Conservation (phyloP, 2,797 vertebrate species). For the Xerus rutilus region DNA sequence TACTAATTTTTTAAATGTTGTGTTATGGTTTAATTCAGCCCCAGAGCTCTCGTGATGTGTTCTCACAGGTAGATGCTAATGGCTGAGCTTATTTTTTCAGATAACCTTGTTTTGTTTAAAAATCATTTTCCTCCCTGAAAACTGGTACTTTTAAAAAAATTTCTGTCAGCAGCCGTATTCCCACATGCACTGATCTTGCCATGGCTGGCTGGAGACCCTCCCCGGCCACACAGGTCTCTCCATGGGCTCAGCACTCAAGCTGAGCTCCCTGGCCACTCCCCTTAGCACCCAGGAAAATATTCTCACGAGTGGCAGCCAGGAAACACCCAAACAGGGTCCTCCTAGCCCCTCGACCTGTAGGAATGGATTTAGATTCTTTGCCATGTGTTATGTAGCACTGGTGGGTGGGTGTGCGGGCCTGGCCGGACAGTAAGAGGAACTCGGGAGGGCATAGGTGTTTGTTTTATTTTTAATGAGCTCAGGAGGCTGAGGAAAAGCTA, state of each 20-base stretch:
- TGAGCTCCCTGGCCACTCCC: background rate
- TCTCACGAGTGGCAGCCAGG: background rate
- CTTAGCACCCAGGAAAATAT: background rate
- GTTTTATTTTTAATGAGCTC: slow-evolving; percentile 76
- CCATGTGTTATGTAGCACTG: no score
- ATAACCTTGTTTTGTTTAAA: slow-evolving; percentile 41
- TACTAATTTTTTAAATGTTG: background rate
- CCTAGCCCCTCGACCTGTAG: background rate
- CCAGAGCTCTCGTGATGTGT: background rate
- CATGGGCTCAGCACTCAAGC: background rate
- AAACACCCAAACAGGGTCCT: background rate
- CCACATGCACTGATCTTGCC: background rate
- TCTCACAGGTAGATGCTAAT: background rate
- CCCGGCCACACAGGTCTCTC: background rate
- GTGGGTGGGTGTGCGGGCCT: background rate
- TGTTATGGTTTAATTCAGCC: background rate
- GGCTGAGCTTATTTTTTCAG: background rate
- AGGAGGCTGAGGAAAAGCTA: slow-evolving; percentile 41
- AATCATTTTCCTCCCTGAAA: slow-evolving; percentile 39
- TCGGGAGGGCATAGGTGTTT: background rate
- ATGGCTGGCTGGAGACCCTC: background rate
- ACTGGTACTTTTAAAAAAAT: background rate
- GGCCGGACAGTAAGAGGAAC: background rate
- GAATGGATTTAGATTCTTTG: background rate
- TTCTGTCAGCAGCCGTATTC: background rate